A percentile compares a stretch with the other conserved stretches of the same genome.
phyloP scores from a whole-genome alignment of 2,797 vertebrate genomes.

The Zenarchopterus dispar region DNA sequence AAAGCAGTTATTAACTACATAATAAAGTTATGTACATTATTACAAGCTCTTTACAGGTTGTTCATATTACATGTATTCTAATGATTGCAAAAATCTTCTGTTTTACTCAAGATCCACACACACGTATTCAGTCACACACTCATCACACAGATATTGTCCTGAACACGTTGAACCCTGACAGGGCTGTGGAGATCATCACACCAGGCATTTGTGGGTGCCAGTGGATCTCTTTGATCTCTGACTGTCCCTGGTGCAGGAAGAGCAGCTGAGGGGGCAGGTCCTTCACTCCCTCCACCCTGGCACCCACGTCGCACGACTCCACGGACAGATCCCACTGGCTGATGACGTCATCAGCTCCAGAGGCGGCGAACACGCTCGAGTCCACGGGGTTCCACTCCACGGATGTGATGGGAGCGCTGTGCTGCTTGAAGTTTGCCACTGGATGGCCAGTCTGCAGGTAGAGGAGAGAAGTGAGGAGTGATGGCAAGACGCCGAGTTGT shows the following conservation, averaged over 20 bases:
- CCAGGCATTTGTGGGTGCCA: slow-evolving; percentile 93
- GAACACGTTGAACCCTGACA: slow-evolving; percentile 91
- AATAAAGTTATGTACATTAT: slow-evolving; percentile 62
- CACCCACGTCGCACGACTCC: slow-evolving; percentile 86
- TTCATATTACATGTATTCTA: slow-evolving; percentile 18
- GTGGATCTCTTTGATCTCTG: slow-evolving; percentile 92
- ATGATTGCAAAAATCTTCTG: slow-evolving; percentile 7
- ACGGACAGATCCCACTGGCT: slow-evolving; percentile 95
- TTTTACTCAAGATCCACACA: neutral
- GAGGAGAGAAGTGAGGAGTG: slow-evolving; percentile 7
- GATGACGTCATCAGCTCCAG: slow-evolving; percentile 88
- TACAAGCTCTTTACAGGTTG: slow-evolving; percentile 22
- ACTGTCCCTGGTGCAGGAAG: slow-evolving; percentile 94
- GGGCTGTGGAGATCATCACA: slow-evolving; percentile 86
- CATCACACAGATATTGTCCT: slow-evolving; percentile 89
- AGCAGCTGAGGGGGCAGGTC: slow-evolving; percentile 91
- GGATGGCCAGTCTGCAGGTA: slow-evolving; percentile 80
- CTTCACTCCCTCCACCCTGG: slow-evolving; percentile 71
- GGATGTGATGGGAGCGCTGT: slow-evolving; percentile 89
- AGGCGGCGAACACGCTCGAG: slow-evolving; percentile 89
- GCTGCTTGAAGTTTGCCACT: slow-evolving; percentile 93
- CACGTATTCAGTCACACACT: neutral
- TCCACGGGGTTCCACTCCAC: slow-evolving; percentile 92
- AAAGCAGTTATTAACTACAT: slow-evolving; percentile 32
- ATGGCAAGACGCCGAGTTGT: neutral